Evolutionary conservation across 2,888 invertebrate genomes (phyloP), one percentile per base, ranked within the genome.

Genomic region (Archips crataeganus): DNA sequence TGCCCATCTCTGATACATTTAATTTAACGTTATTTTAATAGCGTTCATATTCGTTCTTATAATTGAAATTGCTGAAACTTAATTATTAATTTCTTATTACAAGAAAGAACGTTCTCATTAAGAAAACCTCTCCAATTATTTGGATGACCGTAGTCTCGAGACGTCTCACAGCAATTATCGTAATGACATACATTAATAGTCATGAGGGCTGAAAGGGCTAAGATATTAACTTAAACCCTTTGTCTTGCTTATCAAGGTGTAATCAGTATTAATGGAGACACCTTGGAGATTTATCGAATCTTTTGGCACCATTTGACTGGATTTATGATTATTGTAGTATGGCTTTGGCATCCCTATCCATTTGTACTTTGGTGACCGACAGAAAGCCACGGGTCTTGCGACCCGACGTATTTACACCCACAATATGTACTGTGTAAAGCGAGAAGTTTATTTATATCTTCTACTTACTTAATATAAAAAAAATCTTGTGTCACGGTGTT

Each of bases 131-230:
- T 74, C 51, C 59, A 73, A 69, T 73, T 70, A 65, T 74, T 45
- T 74, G 69, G 51, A 74, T 74, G 74, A 65, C 74, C 70, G 60
- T 59, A 57, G 74, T 68, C 71, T 68, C 62, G 74, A 75, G 79
- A 82, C 64, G 54, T 49, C 79, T 81, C 79, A 77, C 61, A 76
- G 82, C 79, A 84, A 87, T 88, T 85, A 87, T 82, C 76, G 77
- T 85, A 87, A 88, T 87, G 86, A 84, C 84, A 81, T 81, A 82
- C 81, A 78, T 80, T 78, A 85, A 85, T 85, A 85, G 79, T 83
- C 77, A 76, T 79, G 80, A 80, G 79, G 79, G 80, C 79, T 78
- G 66, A 81, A 87, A 82, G 84, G 86, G 87, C 85, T 82, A 78
- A 77, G 77, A 79, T 81, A 77, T 80, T 81, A 80, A 83, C 76